Percentiles rank a stretch among this genome's conserved stretches.
Conservation (phyloP, 1,140 invertebrate genomes). For the Ceratitis capitata region DNA sequence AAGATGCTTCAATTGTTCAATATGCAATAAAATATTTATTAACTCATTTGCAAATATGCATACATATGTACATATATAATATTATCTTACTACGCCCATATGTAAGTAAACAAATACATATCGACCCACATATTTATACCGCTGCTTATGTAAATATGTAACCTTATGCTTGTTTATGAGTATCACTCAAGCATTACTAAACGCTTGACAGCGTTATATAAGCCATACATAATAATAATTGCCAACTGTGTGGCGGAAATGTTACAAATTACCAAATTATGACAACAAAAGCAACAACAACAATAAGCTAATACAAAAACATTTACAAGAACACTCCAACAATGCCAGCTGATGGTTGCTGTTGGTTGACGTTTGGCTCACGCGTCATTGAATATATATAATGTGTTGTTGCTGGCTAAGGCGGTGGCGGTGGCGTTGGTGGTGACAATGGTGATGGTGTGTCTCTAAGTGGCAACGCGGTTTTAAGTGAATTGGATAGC, state of each 20-base stretch:
- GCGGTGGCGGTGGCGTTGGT: background rate
- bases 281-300: background rate
- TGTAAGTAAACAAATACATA: background rate
- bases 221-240: background rate
- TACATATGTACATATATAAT: background rate
- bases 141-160: background rate
- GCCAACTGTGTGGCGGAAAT: background rate
- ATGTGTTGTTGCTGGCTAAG: no score
- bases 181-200: background rate
- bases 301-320: background rate
- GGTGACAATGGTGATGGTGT: no score
- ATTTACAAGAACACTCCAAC: background rate
- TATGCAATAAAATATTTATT: no score
- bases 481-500: no score
- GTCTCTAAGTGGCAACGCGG: background rate
- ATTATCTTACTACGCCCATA: no score
- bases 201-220: background rate
- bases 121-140: background rate
- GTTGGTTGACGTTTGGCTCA: no score
- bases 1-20: no score
- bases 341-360: no score
- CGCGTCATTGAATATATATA: background rate
- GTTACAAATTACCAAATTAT: background rate
- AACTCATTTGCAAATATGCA: no score
- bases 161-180: background rate